These are phyloP conservation scores for Porites rus DNA, from an alignment of 92 coral and sea anemone genomes.

Conservation along the genomic window DNA sequence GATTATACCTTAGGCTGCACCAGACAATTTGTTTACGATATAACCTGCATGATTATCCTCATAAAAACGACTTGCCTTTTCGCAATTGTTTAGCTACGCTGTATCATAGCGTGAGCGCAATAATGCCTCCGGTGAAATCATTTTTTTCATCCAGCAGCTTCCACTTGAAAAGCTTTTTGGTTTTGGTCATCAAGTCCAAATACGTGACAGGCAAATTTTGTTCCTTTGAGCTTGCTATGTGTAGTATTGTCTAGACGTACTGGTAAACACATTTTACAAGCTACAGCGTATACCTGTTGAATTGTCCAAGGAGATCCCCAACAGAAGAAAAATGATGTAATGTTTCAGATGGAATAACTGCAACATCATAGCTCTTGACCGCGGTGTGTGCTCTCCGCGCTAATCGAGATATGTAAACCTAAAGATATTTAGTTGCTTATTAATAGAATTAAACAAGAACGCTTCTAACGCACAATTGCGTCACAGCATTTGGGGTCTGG, in stretches of 20 bases:
- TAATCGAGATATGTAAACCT: neutral
- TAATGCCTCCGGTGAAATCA: neutral
- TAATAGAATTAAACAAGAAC: neutral
- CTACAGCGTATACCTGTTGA: conserved; percentile 12
- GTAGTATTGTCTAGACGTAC: neutral
- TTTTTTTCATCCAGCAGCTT: neutral
- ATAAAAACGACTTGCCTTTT: neutral
- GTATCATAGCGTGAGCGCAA: neutral
- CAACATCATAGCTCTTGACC: conserved; percentile 17
- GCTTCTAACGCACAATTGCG: neutral
- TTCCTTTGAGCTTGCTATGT: neutral
- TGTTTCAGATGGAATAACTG: neutral
- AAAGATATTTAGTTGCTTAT: conserved; percentile 16
- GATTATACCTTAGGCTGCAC: neutral
- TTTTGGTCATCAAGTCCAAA: neutral
- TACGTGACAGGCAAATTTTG: neutral
- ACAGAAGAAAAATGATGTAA: neutral
- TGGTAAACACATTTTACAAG: neutral
- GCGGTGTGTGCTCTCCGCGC: neutral
- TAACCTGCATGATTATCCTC: neutral
- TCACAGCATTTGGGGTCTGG: neutral
- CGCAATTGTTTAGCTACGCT: neutral
- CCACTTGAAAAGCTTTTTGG: neutral
- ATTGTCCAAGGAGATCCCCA: neutral
- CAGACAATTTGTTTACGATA: neutral